Percentiles rank a stretch among this genome's conserved stretches.
Conservation (phyloP, 1,140 invertebrate genomes). For the Polypedilum pembai region DNA sequence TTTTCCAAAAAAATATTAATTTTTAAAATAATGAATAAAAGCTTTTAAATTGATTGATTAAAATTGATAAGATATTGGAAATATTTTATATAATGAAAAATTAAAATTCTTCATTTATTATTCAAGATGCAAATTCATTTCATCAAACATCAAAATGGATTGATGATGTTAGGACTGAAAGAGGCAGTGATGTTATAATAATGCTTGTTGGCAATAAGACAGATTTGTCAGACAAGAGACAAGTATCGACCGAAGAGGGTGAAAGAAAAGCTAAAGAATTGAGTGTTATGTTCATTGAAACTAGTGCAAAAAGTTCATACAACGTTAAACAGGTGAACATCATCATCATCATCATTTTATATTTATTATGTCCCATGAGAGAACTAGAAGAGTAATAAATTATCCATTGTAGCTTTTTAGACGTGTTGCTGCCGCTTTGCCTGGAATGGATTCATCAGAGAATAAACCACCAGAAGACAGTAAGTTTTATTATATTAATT, state of each 20-base stretch:
- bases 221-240: constrained; percentile 96
- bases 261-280: constrained; percentile 97
- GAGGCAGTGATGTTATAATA: constrained; percentile 98
- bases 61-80: too few species aligned
- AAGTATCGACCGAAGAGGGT: constrained; percentile 96
- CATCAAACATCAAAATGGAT: constrained; percentile 99
- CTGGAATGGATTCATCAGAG: constrained; percentile 95
- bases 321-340: constrained; percentile 93
- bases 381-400: constrained; percentile 32
- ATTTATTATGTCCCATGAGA: neutral
- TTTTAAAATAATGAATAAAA: too few species aligned
- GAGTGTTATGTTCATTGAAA: constrained; percentile 99
- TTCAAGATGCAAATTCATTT: constrained; percentile 91
- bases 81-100: too few species aligned
- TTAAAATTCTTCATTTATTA: constrained; percentile 30
- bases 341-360: neutral
- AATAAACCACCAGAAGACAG: constrained; percentile 94
- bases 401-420: constrained; percentile 74
- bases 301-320: constrained; percentile 96
- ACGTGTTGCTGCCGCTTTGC: constrained; percentile 93
- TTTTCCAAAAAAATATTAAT: too few species aligned
- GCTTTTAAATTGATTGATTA: too few species aligned
- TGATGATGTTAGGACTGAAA: constrained; percentile 97
- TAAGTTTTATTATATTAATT: constrained; percentile 65
- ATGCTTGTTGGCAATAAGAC: constrained; percentile 99